These are phyloP conservation scores for Litoditis marina DNA, from an alignment of 2,888 invertebrate species.

Conservation along the genomic window DNA sequence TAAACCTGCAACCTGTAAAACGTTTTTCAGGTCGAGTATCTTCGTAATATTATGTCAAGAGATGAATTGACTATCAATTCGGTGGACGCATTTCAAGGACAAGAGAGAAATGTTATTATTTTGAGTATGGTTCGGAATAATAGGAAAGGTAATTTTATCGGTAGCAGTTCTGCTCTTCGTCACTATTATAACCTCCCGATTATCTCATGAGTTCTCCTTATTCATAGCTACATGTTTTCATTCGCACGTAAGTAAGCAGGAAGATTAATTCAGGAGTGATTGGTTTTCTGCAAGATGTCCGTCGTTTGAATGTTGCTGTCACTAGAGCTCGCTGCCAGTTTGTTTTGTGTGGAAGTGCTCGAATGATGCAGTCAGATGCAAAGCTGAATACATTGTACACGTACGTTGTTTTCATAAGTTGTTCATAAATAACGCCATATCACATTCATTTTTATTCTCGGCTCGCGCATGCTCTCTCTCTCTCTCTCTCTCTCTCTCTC, in stretches of 20 bases:
- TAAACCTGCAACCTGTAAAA: too few species aligned
- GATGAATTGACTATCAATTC: conserved; percentile 10
- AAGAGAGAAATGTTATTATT: conserved; percentile 40
- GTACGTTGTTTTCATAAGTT: too few species aligned
- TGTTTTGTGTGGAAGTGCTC: conserved; percentile 24
- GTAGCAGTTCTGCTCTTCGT: not conserved
- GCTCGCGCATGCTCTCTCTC: too few species aligned
- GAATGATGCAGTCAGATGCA: conserved; percentile 15
- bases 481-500: too few species aligned
- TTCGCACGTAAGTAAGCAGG: too few species aligned
- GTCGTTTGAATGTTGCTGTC: conserved; percentile 37
- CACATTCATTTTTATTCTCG: too few species aligned
- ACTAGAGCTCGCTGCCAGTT: conserved; percentile 39
- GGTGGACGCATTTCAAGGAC: conserved; percentile 43
- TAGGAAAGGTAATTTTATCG: conserved; percentile 15
- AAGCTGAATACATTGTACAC: conserved; percentile 1
- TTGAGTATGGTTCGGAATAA: conserved; percentile 43
- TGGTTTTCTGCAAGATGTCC: conserved; percentile 31
- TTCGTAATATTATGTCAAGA: not conserved
- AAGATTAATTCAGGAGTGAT: conserved; percentile 14
- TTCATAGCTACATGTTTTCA: too few species aligned
- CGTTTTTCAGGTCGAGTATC: conserved; percentile 2
- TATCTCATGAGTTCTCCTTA: too few species aligned
- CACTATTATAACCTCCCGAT: not conserved
- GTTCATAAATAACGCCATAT: too few species aligned